Evolutionary conservation across 2,888 invertebrate genomes (phyloP).

Genomic region (Drosophila fungiperda): DNA sequence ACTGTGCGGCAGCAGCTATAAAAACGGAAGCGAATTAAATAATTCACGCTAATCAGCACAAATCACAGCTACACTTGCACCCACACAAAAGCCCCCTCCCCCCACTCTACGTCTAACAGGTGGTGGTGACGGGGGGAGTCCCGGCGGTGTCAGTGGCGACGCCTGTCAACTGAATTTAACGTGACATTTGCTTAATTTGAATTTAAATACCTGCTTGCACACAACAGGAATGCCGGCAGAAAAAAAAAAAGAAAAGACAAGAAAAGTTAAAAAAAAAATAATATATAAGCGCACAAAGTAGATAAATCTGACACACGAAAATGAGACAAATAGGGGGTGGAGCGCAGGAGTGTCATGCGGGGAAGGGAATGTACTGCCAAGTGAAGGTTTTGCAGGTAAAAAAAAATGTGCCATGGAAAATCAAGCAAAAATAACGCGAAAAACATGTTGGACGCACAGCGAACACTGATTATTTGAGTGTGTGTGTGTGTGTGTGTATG

Average conservation of each 20-base stretch:
- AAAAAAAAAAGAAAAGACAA: conserved; percentile 37
- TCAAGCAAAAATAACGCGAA: conserved; percentile 55
- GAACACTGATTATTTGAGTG: neutral
- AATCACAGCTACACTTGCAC: conserved; percentile 43
- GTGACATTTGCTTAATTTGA: conserved; percentile 80
- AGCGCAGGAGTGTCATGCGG: neutral
- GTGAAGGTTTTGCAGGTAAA: conserved; percentile 16
- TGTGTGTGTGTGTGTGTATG: neutral
- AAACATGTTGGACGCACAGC: conserved; percentile 46
- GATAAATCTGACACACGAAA: conserved; percentile 70
- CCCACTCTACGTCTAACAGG: neutral
- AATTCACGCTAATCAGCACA: conserved; percentile 62
- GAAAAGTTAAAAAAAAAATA: conserved; percentile 7
- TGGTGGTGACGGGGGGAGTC: neutral
- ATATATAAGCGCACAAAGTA: conserved; percentile 42
- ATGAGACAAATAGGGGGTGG: conserved; percentile 43
- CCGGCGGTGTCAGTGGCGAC: conserved; percentile 20
- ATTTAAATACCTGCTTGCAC: conserved; percentile 72
- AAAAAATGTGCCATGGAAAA: conserved; percentile 36
- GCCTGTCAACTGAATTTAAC: conserved; percentile 70
- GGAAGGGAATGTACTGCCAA: neutral
- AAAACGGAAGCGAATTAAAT: conserved; percentile 39
- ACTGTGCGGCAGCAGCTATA: neutral
- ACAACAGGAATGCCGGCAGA: conserved; percentile 26
- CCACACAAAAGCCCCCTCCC: neutral